These are phyloP conservation scores for Phocides pigmalion DNA, from an alignment of 1,140 invertebrate species.

Conservation along the genomic window DNA sequence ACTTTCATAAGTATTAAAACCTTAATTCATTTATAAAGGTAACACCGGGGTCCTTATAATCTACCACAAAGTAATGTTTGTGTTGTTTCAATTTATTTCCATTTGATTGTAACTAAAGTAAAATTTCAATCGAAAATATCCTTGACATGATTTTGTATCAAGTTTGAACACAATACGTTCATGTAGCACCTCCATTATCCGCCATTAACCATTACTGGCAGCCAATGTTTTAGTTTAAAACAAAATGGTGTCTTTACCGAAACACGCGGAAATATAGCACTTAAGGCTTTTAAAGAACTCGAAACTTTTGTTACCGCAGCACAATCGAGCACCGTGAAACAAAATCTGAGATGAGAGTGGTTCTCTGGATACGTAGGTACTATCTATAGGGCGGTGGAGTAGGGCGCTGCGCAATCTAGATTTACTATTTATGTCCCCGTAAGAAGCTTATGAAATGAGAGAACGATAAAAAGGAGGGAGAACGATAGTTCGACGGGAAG, in stretches of 20 bases:
- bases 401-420: not conserved
- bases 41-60: no score
- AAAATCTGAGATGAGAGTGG: slow-evolving; percentile 26
- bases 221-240: slow-evolving; percentile 18
- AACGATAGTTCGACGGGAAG: no score
- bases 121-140: not conserved
- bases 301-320: slow-evolving; percentile 25
- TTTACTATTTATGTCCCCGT: not conserved
- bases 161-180: not conserved
- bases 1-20: no score
- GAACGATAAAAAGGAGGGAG: no score
- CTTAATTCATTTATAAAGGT: no score
- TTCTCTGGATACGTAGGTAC: slow-evolving; percentile 19
- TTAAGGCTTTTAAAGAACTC: slow-evolving; percentile 31
- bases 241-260: slow-evolving; percentile 12
- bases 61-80: no score
- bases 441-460: no score
- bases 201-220: not conserved
- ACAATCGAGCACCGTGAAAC: slow-evolving; percentile 21
- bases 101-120: not conserved
- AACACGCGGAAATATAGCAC: slow-evolving; percentile 20
- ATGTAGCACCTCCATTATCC: not conserved
- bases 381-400: not conserved
- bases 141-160: slow-evolving; percentile 3
- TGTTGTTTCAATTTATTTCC: no score